These are phyloP conservation scores for Ophioninae sp. DNA, from an alignment of 2,888 invertebrate genomes.

Conservation along the genomic window DNA sequence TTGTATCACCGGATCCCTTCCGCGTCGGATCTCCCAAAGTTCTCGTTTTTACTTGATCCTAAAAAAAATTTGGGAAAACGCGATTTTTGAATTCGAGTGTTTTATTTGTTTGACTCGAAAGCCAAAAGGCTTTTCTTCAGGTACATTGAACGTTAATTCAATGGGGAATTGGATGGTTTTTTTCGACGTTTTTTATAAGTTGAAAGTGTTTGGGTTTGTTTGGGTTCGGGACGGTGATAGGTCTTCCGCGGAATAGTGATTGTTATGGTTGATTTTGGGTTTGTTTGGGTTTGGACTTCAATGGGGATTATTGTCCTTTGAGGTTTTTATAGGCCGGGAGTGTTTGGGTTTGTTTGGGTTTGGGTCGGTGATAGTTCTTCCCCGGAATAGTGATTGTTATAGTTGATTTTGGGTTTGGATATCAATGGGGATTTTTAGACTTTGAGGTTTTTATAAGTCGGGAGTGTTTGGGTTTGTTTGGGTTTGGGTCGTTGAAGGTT, in stretches of 20 bases:
- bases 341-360: not conserved
- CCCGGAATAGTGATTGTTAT: too few species aligned
- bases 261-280: not conserved
- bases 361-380: not conserved
- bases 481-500: not conserved
- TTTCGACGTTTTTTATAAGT: not conserved
- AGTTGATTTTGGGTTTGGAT: too few species aligned
- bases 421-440: too few species aligned
- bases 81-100: slow-evolving; percentile 5
- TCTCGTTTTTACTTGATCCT: not conserved
- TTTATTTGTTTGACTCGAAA: not conserved
- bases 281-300: not conserved
- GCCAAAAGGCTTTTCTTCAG: not conserved
- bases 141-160: not conserved
- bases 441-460: too few species aligned
- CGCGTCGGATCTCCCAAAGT: slow-evolving; percentile 72
- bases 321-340: not conserved
- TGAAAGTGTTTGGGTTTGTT: too few species aligned
- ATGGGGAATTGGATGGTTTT: not conserved
- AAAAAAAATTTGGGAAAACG: slow-evolving; percentile 15
- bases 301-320: not conserved
- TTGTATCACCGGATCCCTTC: slow-evolving; percentile 74
- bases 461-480: too few species aligned
- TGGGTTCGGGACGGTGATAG: not conserved
- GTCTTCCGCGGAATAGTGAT: not conserved